Conservation (phyloP, 1,140 invertebrate genomes). For the Dreissena rostriformis region DNA sequence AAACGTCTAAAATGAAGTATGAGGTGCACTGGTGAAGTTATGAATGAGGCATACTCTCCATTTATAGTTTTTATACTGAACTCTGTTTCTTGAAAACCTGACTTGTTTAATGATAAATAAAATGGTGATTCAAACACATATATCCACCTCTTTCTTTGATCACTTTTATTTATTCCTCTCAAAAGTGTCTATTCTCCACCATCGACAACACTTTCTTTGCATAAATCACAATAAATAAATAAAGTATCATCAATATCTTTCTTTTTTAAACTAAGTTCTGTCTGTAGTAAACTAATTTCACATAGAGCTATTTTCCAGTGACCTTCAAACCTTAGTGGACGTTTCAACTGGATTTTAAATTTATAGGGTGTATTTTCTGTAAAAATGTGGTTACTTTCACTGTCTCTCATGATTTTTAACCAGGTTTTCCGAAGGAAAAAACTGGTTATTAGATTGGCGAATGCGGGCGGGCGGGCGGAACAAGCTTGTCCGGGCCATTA, state of each 20-base stretch:
- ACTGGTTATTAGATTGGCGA: constrained; percentile 31
- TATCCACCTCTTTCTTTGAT: constrained; percentile 1
- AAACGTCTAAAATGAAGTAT: constrained; percentile 53
- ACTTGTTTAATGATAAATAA: constrained; percentile 38
- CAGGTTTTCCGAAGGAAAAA: constrained; percentile 25
- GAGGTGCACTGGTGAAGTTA: constrained; percentile 30
- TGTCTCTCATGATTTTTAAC: constrained; percentile 25
- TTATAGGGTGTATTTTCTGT: constrained; percentile 22
- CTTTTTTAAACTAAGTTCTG: constrained; percentile 13
- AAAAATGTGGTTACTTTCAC: constrained; percentile 25
- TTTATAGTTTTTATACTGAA: constrained; percentile 15
- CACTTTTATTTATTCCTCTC: constrained; percentile 13
- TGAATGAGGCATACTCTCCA: constrained; percentile 25
- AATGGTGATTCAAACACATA: constrained; percentile 34
- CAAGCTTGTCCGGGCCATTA: too few relatives aligned
- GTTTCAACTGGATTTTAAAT: constrained; percentile 37
- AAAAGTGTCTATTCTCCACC: constrained; percentile 19
- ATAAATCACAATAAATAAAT: constrained; percentile 20
- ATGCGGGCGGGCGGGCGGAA: too few relatives aligned
- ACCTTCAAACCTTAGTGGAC: constrained; percentile 16
- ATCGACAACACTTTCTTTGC: constrained; percentile 42
- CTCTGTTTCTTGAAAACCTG: constrained; percentile 25
- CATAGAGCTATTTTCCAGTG: constrained; percentile 34
- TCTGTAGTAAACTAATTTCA: constrained; percentile 12
- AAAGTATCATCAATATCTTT: not conserved